These are phyloP conservation scores for Syngnathoides biaculeatus DNA, from an alignment of 2,113 vertebrate species.

Conservation along the genomic window DNA sequence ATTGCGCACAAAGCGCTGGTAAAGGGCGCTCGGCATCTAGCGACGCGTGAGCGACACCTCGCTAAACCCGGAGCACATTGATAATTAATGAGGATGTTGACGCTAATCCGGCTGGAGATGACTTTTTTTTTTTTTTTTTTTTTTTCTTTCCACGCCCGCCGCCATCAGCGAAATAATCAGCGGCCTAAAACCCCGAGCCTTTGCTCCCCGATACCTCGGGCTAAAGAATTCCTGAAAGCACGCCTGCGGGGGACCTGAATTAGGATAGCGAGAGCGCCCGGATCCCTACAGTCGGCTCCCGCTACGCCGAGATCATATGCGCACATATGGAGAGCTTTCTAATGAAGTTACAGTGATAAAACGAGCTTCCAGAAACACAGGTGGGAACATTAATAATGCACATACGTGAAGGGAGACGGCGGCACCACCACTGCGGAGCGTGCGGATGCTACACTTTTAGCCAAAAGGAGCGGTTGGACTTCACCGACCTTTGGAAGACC, in stretches of 20 bases:
- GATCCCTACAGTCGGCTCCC: neutral
- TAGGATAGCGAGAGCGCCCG: constrained; percentile 77
- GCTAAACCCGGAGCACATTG: constrained; percentile 86
- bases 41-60: constrained; percentile 72
- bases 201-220: constrained; percentile 98
- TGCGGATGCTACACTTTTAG: neutral
- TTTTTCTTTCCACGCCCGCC: constrained; percentile 86
- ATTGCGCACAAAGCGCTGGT: constrained; percentile 87
- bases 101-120: constrained; percentile 93
- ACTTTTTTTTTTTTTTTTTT: constrained; percentile 97
- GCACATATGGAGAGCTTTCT: constrained; percentile 61
- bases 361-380: constrained; percentile 33
- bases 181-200: constrained; percentile 90
- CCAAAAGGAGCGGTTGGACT: neutral
- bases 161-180: constrained; percentile 99
- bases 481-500: neutral
- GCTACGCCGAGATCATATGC: constrained; percentile 57
- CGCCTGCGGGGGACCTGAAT: constrained; percentile 99
- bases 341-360: constrained; percentile 54
- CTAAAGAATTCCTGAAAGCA: constrained; percentile 99
- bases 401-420: constrained; percentile 21
- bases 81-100: constrained; percentile 99
- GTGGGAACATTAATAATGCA: constrained; percentile 30
- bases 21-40: constrained; percentile 74
- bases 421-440: neutral